Percentiles rank a stretch among this genome's conserved stretches.
phyloP scores from a whole-genome alignment of 2,797 vertebrate genomes.

The Acipenser ruthenus region DNA sequence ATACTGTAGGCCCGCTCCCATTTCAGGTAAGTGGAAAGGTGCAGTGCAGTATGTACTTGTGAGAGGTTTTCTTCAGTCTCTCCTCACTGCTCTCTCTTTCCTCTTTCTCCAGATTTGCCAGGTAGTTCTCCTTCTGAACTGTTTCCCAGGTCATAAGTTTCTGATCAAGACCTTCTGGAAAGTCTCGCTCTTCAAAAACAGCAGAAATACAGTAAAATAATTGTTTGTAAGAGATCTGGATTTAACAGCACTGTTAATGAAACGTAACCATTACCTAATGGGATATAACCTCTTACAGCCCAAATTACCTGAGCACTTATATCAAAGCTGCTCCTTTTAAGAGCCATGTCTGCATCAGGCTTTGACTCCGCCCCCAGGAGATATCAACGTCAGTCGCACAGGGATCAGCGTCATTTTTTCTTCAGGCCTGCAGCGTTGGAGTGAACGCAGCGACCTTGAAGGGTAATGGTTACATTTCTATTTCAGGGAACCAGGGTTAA shows the following conservation, averaged over 20 bases:
- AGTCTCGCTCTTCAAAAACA: slow-evolving; percentile 66
- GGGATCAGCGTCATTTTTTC: too few relatives aligned
- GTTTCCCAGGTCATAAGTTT: slow-evolving; percentile 86
- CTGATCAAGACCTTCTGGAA: slow-evolving; percentile 77
- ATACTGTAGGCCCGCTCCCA: background rate
- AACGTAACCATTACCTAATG: background rate
- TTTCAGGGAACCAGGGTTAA: too few relatives aligned
- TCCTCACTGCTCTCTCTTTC: slow-evolving; percentile 75
- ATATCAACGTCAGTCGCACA: too few relatives aligned
- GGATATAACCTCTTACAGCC: too few relatives aligned
- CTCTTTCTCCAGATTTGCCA: slow-evolving; percentile 67
- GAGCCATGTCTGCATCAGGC: too few relatives aligned
- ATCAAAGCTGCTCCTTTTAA: too few relatives aligned
- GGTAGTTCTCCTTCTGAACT: slow-evolving; percentile 84
- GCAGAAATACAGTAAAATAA: background rate
- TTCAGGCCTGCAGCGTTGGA: too few relatives aligned
- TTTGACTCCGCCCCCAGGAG: too few relatives aligned
- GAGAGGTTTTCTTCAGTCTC: slow-evolving; percentile 73
- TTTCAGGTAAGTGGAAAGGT: background rate
- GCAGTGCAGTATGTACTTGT: slow-evolving; percentile 61
- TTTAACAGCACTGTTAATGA: background rate
- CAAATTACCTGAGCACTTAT: too few relatives aligned
- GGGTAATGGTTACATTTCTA: too few relatives aligned
- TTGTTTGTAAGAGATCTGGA: background rate
- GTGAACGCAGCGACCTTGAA: too few relatives aligned